These are phyloP conservation scores for Athetis lepigone DNA, from an alignment of 2,888 invertebrate genomes.

Conservation along the genomic window DNA sequence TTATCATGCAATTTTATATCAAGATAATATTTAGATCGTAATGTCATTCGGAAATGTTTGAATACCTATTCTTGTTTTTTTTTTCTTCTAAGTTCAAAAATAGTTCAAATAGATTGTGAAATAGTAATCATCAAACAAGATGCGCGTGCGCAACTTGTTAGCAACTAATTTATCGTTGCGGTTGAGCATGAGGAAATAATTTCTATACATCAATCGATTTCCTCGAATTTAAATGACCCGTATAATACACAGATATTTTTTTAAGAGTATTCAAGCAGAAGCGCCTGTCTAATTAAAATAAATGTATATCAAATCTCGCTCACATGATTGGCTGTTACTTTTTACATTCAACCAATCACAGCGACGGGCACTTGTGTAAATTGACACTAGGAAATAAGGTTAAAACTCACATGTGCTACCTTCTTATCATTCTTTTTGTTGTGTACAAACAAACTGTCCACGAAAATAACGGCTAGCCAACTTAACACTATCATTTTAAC, in stretches of 20 bases:
- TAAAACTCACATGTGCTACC: constrained; percentile 69
- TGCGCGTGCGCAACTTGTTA: constrained; percentile 3
- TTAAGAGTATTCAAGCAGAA: too few species aligned
- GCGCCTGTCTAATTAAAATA: background rate
- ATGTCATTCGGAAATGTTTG: background rate
- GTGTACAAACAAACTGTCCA: constrained; percentile 55
- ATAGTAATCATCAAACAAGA: background rate
- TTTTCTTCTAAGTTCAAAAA: too few species aligned
- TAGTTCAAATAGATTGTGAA: background rate
- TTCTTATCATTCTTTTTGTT: constrained; percentile 69
- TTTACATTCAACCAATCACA: background rate
- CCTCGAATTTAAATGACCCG: background rate
- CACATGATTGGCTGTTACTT: background rate
- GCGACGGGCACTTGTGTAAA: too few species aligned
- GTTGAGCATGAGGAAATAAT: background rate
- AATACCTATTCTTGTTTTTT: background rate
- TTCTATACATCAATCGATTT: background rate
- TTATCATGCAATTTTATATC: constrained; percentile 13
- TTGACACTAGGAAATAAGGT: background rate
- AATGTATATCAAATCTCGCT: background rate
- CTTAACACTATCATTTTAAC: constrained; percentile 83
- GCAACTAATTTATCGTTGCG: background rate
- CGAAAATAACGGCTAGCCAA: constrained; percentile 75
- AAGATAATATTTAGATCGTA: constrained; percentile 8
- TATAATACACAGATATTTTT: background rate